Percentiles rank a stretch among this genome's conserved stretches.
These are phyloP conservation scores for Phortica okadai DNA, from an alignment of 2,888 invertebrate species.

Conservation along the genomic window DNA sequence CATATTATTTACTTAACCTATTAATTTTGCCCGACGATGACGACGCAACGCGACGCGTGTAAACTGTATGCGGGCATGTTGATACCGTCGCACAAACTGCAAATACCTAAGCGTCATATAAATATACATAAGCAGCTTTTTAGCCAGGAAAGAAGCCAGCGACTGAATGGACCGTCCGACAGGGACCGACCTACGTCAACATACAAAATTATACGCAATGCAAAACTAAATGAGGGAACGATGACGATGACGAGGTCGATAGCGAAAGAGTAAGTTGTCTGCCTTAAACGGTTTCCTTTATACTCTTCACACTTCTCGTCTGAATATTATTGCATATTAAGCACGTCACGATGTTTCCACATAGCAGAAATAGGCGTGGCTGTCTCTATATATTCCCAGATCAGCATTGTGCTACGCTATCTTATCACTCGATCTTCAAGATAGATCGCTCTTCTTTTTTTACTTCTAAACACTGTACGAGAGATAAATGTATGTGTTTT, in stretches of 20 bases:
- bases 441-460: no score
- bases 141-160: constrained; percentile 18
- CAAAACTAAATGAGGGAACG: not conserved
- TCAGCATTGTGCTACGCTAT: no score
- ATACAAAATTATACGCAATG: constrained; percentile 32
- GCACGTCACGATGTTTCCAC: not conserved
- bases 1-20: constrained; percentile 40
- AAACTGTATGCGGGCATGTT: constrained; percentile 13
- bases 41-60: constrained; percentile 22
- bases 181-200: constrained; percentile 57
- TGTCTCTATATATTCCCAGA: no score
- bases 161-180: not conserved
- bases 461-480: no score
- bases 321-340: not conserved
- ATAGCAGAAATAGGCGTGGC: no score
- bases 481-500: no score
- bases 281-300: constrained; percentile 12
- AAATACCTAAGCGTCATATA: not conserved
- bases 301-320: not conserved
- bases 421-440: no score
- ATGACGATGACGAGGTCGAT: not conserved
- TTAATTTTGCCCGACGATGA: constrained; percentile 20
- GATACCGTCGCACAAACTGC: not conserved
- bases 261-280: not conserved
- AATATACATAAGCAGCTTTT: not conserved